Base-by-base conservation (phyloP, 2,113 vertebrate genomes). In the Pagrus major region DNA sequence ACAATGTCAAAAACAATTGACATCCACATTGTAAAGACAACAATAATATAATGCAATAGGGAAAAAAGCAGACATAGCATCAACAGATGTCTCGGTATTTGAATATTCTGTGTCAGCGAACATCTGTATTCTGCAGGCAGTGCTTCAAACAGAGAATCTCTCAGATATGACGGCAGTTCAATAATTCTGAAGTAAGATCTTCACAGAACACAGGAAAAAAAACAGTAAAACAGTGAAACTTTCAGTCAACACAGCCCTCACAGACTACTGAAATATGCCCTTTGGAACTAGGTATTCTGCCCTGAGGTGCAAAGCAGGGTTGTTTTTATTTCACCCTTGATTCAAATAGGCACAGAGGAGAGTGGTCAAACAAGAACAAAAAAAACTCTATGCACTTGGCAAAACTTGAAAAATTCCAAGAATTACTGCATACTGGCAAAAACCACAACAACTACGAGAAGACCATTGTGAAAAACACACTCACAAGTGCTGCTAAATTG, bases 201-300 rank as follows among this genome's bases (percentile, higher is more conserved):
- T 69, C 66, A 68, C 67, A 52, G 51, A 16, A 41, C 3, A 63
- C n/a, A 52, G 63, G 9, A 4, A 58, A 55, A 51, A 51, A 49
- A 23, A 52, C 69, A 42, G 72, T 25, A 63, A 69, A 69, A 75
- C 59, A 72, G 72, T 54, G 46, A 71, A 71, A 77, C 70, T 69
- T 81, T 69, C 71, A 84, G 47, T 27, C 63, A 70, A 65, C 74
- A 52, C 49, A 12, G 15, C 58, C 49, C 58, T 54, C 41, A 44
- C 56, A 51, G 60, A 55, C 80, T 78, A 69, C 73, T 86, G 51
- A 86, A 86, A 84, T 86, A 87, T 89, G 84, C 84, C 80, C 80
- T 91, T 88, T 85, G 75, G 86, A 85, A 78, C 46, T 61, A 68
- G 33, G 72, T 58, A 75, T 80, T 86, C 77, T 76, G 78, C 83